phyloP scores from a whole-genome alignment of 1,140 invertebrate species.

The Liolophura sinensis region DNA sequence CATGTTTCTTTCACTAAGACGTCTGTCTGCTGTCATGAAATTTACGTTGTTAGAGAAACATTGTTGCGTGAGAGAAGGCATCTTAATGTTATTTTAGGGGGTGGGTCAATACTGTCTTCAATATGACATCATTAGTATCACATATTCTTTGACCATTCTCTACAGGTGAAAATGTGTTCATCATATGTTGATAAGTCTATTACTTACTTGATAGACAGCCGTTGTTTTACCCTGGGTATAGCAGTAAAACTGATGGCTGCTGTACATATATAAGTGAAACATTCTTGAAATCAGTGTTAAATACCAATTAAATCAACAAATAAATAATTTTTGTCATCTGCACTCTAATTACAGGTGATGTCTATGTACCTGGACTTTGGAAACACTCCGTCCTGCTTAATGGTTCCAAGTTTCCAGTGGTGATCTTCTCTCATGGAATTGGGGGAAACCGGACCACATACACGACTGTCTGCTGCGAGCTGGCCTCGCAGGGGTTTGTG shows the following conservation, averaged over 20 bases:
- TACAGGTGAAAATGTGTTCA: too few species aligned
- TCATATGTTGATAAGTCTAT: too few species aligned
- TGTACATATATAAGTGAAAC: not conserved
- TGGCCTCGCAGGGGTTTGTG: slow-evolving; percentile 71
- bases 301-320: not conserved
- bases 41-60: too few species aligned
- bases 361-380: slow-evolving; percentile 65
- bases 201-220: too few species aligned
- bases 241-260: slow-evolving; percentile 1
- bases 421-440: slow-evolving; percentile 72
- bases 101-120: too few species aligned
- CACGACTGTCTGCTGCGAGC: slow-evolving; percentile 65
- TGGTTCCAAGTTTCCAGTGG: slow-evolving; percentile 62
- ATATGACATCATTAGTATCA: too few species aligned
- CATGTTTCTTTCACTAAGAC: too few species aligned
- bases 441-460: slow-evolving; percentile 68
- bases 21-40: too few species aligned
- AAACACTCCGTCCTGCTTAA: slow-evolving; percentile 54
- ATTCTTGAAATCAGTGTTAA: not conserved
- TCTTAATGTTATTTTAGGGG: too few species aligned
- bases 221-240: not conserved
- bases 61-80: too few species aligned
- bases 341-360: slow-evolving; percentile 46
- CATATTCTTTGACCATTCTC: too few species aligned
- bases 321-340: slow-evolving; percentile 1